Conservation (phyloP, 2,797 vertebrate species). For the Dallia pectoralis region DNA sequence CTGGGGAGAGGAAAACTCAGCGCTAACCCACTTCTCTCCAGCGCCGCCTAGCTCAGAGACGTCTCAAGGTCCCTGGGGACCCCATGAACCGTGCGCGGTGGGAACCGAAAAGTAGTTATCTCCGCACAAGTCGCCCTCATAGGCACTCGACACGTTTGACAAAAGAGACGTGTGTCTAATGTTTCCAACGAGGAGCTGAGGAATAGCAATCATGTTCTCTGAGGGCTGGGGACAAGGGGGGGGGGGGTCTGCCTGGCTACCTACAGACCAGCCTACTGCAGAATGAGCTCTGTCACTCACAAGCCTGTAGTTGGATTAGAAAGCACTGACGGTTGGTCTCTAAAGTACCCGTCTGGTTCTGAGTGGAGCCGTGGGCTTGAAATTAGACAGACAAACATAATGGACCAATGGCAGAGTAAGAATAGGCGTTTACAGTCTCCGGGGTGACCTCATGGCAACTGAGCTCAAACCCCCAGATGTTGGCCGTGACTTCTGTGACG, state of each 20-base stretch:
- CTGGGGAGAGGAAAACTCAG: neutral
- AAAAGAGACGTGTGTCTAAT: constrained; percentile 17
- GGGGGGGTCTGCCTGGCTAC: too few species aligned
- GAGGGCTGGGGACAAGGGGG: neutral
- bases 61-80: neutral
- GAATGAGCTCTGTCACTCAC: constrained; percentile 48
- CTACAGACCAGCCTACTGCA: neutral
- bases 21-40: constrained; percentile 3
- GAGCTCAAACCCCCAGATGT: neutral
- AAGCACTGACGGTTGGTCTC: constrained; percentile 39
- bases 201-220: constrained; percentile 27
- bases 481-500: neutral
- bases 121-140: neutral
- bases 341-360: constrained; percentile 46
- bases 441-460: neutral
- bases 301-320: constrained; percentile 48
- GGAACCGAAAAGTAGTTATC: neutral
- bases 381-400: neutral
- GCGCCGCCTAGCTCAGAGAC: constrained; percentile 3
- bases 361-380: constrained; percentile 20
- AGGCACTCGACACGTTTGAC: constrained; percentile 29
- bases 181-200: constrained; percentile 17
- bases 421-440: neutral
- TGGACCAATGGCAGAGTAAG: neutral
- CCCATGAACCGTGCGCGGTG: constrained; percentile 3